phyloP scores from a whole-genome alignment of 2,113 vertebrate genomes.

The Aix galericulata region DNA sequence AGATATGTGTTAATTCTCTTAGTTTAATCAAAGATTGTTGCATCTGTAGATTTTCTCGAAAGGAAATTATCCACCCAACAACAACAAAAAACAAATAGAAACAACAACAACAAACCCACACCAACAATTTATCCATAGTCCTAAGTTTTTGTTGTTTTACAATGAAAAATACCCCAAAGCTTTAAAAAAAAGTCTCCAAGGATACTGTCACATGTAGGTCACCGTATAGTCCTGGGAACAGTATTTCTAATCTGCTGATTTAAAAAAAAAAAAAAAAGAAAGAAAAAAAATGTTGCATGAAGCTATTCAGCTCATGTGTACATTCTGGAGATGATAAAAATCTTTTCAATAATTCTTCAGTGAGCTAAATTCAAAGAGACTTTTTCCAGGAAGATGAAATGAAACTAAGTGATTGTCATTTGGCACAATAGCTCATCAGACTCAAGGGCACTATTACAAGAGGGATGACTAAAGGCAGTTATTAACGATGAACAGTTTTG shows the following conservation, averaged over 20 bases:
- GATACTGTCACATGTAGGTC: neutral
- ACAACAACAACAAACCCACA: neutral
- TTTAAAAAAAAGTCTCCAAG: neutral
- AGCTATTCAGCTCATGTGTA: neutral
- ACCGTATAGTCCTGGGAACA: neutral
- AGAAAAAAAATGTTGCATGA: neutral
- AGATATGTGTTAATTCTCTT: neutral
- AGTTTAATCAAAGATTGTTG: neutral
- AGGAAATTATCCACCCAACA: neutral
- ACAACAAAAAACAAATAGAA: neutral
- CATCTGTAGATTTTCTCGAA: neutral
- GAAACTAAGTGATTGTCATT: neutral
- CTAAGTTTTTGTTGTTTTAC: neutral
- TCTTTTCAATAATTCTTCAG: conserved; percentile 6
- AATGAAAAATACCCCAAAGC: neutral
- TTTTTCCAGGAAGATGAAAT: conserved; percentile 2
- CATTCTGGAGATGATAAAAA: neutral
- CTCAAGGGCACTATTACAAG: neutral
- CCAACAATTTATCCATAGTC: neutral
- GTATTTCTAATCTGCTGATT: neutral
- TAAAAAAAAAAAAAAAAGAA: too few species aligned
- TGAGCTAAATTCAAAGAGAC: conserved; percentile 2
- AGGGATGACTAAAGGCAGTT: neutral
- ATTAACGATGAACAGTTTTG: neutral
- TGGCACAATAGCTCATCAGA: neutral